Base-by-base conservation (phyloP, 37 sponge, comb jelly and placozoan species). In the Diacarnus erythraeanus region DNA sequence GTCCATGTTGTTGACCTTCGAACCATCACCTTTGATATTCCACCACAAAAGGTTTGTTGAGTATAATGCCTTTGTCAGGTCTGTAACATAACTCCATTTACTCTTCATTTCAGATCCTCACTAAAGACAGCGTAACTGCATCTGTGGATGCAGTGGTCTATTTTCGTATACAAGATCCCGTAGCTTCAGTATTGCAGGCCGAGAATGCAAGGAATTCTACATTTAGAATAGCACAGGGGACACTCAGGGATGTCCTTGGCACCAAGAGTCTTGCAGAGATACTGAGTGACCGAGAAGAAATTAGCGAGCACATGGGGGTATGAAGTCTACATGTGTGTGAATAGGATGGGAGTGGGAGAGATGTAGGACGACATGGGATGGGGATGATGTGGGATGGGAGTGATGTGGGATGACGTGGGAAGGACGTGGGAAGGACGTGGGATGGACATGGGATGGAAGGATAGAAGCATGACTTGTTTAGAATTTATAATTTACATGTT, bases 81-180 rank as follows among this genome's bases (percentile, higher is more conserved):
- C n/a, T n/a, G n/a, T n/a, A n/a, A n/a, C n/a, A n/a, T 76, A 3
- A 38, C 38, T 20, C 38, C 25, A 20, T 30, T 8, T 31, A 25
- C 3, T 15, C 30, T 30, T 18, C 37, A 37, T 31, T n/a, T 15
- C 59, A 94, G 94, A 93, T 92, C 30, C 82, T 97, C 31, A 94
- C 97, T 33, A 91, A 88, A 72, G 97, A 97, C 85, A 83, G 84
- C 64, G 97, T 97, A 26, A 97, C 93, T 20, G 92, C 85, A 18
- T 41, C 76, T 8, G 97, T 97, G 43, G 95, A 97, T 83, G 97
- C 92, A 22, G 97, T 94, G 72, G 97, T 97, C 47, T 97, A 89
- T 78, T 97, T 88, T 88, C 81, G 94, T 18, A 84, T 94, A 17
- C 43, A 30, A 59, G 83, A 87, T 70, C 93, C 97, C 15, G 83